Percentiles rank a stretch among this genome's conserved stretches.
phyloP scores from a whole-genome alignment of 2,888 invertebrate genomes.

The Tricholauxania praeusta region DNA sequence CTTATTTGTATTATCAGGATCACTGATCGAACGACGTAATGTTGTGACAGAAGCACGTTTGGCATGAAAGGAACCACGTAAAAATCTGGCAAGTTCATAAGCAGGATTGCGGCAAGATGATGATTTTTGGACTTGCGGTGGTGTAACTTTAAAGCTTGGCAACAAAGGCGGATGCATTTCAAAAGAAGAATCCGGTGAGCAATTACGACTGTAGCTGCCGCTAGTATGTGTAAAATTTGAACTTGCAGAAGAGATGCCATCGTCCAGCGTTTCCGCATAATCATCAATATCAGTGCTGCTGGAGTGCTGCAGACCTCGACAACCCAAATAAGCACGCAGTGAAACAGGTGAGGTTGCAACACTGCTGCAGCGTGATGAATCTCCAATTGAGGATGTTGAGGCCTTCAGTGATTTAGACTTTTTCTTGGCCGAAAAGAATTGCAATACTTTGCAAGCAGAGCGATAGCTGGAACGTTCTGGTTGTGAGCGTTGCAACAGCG shows the following conservation, averaged over 20 bases:
- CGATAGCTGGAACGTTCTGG: conserved; percentile 56
- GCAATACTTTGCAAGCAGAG: conserved; percentile 58
- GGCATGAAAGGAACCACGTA: conserved; percentile 63
- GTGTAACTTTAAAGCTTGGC: conserved; percentile 65
- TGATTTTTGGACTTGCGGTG: conserved; percentile 57
- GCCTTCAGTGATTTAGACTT: conserved; percentile 36
- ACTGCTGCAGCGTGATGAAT: conserved; percentile 46
- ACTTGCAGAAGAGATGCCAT: conserved; percentile 60
- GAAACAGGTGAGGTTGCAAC: conserved; percentile 56
- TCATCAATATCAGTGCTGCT: conserved; percentile 46
- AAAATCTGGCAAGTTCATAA: conserved; percentile 61
- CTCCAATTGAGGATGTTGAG: conserved; percentile 27
- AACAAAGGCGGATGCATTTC: conserved; percentile 64
- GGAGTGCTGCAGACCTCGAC: conserved; percentile 39
- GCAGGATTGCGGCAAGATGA: conserved; percentile 57
- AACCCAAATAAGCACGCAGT: conserved; percentile 54
- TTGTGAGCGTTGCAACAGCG: conserved; percentile 52
- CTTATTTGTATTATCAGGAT: conserved; percentile 60
- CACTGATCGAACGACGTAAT: conserved; percentile 64
- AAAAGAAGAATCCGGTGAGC: conserved; percentile 62
- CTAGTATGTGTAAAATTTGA: conserved; percentile 49
- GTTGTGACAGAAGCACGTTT: conserved; percentile 64
- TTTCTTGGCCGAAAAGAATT: conserved; percentile 62
- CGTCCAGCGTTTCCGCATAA: conserved; percentile 55
- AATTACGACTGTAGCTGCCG: conserved; percentile 52